Conservation (phyloP, 2,888 invertebrate genomes). For the Odontothrips loti region DNA sequence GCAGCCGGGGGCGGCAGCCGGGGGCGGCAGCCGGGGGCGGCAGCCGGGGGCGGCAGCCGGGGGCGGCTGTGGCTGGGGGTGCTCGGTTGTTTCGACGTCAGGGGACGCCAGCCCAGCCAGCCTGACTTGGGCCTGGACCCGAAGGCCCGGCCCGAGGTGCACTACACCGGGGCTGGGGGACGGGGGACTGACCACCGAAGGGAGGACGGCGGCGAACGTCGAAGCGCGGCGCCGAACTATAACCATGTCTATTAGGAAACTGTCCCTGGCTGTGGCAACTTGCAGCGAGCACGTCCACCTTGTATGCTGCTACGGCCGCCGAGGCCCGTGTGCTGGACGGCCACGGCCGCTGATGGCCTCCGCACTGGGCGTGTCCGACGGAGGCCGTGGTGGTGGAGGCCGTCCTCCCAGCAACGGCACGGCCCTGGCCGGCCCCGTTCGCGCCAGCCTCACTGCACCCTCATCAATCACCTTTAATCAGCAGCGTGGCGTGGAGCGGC, state of each 20-base stretch:
- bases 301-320: too few species aligned
- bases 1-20: not conserved
- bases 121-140: not conserved
- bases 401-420: not conserved
- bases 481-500: not conserved
- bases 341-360: not conserved
- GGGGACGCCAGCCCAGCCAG: not conserved
- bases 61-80: not conserved
- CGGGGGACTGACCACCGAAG: too few species aligned
- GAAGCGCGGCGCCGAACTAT: too few species aligned
- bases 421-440: too few species aligned
- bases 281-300: too few species aligned
- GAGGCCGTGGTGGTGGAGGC: not conserved
- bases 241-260: too few species aligned
- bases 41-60: constrained; percentile 37
- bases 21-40: constrained; percentile 42
- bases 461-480: constrained; percentile 11
- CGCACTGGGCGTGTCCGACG: not conserved
- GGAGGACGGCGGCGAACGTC: too few species aligned
- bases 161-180: not conserved
- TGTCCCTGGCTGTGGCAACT: too few species aligned
- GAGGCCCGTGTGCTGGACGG: not conserved
- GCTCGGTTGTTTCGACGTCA: not conserved
- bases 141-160: not conserved
- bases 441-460: not conserved